Conservation (phyloP, 30 jellyfish, hydroid and myxozoan genomes). For the Aurelia sp. region DNA sequence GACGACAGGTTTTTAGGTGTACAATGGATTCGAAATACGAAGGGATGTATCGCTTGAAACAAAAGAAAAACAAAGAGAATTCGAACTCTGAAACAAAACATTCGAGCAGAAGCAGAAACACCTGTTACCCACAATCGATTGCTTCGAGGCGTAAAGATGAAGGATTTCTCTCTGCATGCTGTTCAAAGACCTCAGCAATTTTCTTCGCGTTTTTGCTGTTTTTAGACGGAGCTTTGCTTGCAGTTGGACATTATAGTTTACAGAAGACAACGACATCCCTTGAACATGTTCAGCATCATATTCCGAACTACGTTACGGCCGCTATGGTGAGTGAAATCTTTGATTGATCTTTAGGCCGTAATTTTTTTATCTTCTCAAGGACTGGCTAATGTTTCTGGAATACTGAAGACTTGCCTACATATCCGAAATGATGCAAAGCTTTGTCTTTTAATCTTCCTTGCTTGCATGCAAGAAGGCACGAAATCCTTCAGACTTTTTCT, state of each 20-base stretch:
- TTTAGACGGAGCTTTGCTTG: slow-evolving; percentile 45
- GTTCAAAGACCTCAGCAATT: neutral
- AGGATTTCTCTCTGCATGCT: slow-evolving; percentile 1
- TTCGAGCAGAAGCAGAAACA: slow-evolving; percentile 22
- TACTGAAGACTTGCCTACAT: too few species aligned
- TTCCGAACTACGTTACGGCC: slow-evolving; percentile 51
- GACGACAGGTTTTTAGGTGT: slow-evolving; percentile 22
- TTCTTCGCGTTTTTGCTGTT: slow-evolving; percentile 10
- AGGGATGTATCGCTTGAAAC: slow-evolving; percentile 55
- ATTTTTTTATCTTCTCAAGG: neutral
- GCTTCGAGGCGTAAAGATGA: slow-evolving; percentile 8
- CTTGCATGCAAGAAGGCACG: too few species aligned
- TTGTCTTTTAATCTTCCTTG: too few species aligned
- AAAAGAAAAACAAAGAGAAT: slow-evolving; percentile 37
- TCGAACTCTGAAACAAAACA: slow-evolving; percentile 14
- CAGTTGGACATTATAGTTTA: slow-evolving; percentile 64
- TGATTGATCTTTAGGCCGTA: neutral
- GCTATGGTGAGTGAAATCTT: slow-evolving; percentile 34
- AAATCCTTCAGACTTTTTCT: too few species aligned
- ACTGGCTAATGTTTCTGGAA: too few species aligned
- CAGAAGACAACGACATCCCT: slow-evolving; percentile 49
- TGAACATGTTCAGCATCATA: slow-evolving; percentile 44
- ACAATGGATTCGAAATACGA: slow-evolving; percentile 53
- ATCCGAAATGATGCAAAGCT: too few species aligned
- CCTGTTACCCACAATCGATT: slow-evolving; percentile 31